Evolutionary conservation across 2,113 vertebrate genomes (phyloP).

Genomic region (Leucopsar rothschildi): DNA sequence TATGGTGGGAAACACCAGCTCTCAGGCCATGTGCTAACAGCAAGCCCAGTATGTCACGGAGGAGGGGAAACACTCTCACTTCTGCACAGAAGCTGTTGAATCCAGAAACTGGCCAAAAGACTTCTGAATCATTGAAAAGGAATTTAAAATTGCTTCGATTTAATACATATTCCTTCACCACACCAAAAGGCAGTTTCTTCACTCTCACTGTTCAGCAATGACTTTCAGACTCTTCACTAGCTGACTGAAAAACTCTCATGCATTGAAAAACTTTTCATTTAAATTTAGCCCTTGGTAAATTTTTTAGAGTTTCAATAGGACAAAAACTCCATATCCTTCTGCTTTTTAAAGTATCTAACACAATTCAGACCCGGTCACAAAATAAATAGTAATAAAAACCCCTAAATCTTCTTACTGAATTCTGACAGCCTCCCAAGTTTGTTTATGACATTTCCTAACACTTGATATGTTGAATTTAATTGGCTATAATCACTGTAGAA

Average conservation of each 20-base stretch:
- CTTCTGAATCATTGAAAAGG: neutral
- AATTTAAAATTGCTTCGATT: neutral
- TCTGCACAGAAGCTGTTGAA: neutral
- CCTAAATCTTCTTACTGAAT: neutral
- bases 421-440: neutral
- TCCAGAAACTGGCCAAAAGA: neutral
- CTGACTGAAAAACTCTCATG: neutral
- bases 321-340: neutral
- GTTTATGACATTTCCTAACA: neutral
- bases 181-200: neutral
- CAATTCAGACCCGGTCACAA: neutral
- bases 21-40: neutral
- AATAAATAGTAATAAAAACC: neutral
- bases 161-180: neutral
- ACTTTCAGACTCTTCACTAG: neutral
- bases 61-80: neutral
- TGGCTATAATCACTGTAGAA: neutral
- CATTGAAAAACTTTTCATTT: neutral
- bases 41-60: neutral
- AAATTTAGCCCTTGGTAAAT: neutral
- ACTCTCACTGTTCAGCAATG: neutral
- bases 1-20: neutral
- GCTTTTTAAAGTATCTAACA: neutral
- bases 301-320: neutral
- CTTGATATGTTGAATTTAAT: neutral